phyloP scores from a whole-genome alignment of 2,797 vertebrate species.

The Pantherophis alleghaniensis region DNA sequence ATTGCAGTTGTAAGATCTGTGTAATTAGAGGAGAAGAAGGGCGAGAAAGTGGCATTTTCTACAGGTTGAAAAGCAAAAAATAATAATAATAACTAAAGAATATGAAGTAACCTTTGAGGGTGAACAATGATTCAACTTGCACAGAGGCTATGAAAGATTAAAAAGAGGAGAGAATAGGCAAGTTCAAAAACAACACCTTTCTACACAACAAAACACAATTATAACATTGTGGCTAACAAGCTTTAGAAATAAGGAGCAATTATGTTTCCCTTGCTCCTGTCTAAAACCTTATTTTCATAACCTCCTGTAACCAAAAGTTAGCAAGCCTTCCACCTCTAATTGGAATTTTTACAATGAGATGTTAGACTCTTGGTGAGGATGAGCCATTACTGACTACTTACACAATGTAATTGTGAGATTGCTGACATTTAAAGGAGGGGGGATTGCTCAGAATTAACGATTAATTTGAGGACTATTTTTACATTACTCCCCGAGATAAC shows the following conservation, averaged over 20 bases:
- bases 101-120: constrained; percentile 15
- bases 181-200: constrained; percentile 59
- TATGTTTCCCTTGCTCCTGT: constrained; percentile 40
- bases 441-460: neutral
- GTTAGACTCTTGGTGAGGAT: constrained; percentile 19
- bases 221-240: constrained; percentile 35
- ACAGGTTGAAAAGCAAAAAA: constrained; percentile 39
- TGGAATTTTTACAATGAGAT: constrained; percentile 42
- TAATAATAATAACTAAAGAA: constrained; percentile 7
- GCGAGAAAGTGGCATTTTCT: constrained; percentile 12
- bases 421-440: constrained; percentile 48
- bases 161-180: constrained; percentile 45
- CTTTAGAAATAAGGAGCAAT: constrained; percentile 35
- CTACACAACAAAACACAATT: constrained; percentile 39
- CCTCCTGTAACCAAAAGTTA: constrained; percentile 38
- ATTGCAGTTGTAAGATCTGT: neutral
- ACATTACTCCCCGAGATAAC: constrained; percentile 17
- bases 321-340: constrained; percentile 41
- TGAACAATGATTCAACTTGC: constrained; percentile 48
- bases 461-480: constrained; percentile 19
- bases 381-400: constrained; percentile 36
- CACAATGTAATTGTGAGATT: constrained; percentile 17
- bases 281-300: constrained; percentile 29
- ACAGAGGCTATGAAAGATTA: constrained; percentile 46
- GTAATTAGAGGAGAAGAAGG: neutral